Evolutionary conservation across 2,113 vertebrate species (phyloP).

Genomic region (Pachyramphus minor): DNA sequence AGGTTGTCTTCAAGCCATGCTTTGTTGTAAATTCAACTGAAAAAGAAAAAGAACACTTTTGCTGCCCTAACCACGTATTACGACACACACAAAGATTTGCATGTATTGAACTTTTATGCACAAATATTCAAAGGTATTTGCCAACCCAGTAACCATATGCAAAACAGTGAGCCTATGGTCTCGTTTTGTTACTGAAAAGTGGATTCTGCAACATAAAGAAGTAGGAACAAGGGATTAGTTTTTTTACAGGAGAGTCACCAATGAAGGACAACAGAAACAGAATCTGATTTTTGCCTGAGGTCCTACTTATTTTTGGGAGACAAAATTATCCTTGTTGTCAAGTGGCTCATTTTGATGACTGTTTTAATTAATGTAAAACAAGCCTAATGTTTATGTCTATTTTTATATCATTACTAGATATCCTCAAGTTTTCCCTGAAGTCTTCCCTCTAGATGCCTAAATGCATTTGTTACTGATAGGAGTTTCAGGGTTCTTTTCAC

Average conservation of each 20-base stretch:
- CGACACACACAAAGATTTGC: background rate
- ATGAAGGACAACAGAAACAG: background rate
- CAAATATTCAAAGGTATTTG: background rate
- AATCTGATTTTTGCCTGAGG: background rate
- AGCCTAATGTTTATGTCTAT: background rate
- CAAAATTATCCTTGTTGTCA: background rate
- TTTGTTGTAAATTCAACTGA: background rate
- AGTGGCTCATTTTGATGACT: background rate
- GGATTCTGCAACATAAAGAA: background rate
- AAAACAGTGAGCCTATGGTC: background rate
- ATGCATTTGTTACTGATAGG: background rate
- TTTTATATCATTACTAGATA: background rate
- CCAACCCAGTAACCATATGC: background rate
- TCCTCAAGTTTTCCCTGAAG: background rate
- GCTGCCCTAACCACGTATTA: background rate
- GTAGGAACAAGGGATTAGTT: background rate
- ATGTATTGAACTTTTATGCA: background rate
- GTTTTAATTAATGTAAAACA: background rate
- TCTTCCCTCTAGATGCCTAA: background rate
- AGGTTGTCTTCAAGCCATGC: background rate
- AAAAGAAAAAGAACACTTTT: background rate
- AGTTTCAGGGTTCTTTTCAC: background rate
- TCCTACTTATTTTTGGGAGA: background rate
- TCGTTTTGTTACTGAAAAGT: background rate
- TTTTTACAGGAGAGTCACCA: background rate